Base-by-base conservation (phyloP, 2,888 invertebrate genomes). In the Amorpha juglandis region DNA sequence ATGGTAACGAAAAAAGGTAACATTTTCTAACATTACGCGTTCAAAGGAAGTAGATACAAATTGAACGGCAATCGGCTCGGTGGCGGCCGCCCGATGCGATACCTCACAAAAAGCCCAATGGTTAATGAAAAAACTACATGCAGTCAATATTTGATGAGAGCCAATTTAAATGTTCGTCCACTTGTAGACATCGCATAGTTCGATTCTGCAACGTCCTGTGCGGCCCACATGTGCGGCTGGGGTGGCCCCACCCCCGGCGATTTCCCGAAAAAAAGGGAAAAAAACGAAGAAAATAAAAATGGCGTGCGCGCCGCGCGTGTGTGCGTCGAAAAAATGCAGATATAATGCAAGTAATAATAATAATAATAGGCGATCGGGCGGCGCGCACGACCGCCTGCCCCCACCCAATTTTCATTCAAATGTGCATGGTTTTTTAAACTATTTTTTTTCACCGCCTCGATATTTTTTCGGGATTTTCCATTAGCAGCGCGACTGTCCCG, bases 121-220 rank as follows among this genome's bases (percentile, higher is more conserved):
- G 89, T 83, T 91, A 91, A 90, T 92, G 90, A 90, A 92, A 92
- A 92, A 91, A 91, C 90, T 91, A 92, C 91, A 91, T 82, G 88
- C 88, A 89, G 89, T 90, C 92, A 92, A 92, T 93, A 92, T 92
- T 91, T 93, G 92, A 93, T 92, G 92, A 92, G 92, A 88, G 90
- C 91, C 92, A 92, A 92, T 93, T 92, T 92, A 91, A 91, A 91
- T 91, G 92, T 89, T 90, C 90, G 88, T 88, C 89, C 92, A 91
- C 92, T 92, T 93, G 92, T 92, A 93, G 92, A 92, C 92, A 92
- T 90, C 90, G 91, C 84, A 91, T 91, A 92, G 92, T 92, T 91
- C 88, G 84, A 84, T 80, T 77, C 81, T 74, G 77, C 80, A 74
- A 70, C 78, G 79, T 74, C 73, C 77, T 76, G 74, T 78, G 65